Evolutionary conservation across 2,888 invertebrate genomes (phyloP), one percentile per base, ranked within the genome.

Genomic region (Rhagophthalmus giganteus): DNA sequence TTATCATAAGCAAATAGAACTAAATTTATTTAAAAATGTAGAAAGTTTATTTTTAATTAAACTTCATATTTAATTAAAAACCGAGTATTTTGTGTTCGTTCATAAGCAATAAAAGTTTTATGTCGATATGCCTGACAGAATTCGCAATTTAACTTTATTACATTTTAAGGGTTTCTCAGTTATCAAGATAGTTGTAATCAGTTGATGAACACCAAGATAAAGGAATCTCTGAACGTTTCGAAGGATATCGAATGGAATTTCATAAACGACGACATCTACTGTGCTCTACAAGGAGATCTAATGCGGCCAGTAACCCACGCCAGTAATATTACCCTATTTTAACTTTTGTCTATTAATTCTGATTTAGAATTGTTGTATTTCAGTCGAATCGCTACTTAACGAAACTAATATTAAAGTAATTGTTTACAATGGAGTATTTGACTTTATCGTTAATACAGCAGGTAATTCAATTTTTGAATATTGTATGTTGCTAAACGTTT

Each of bases 161-260:
- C 46, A 46, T 46, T 46, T 46, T 55, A 49, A 66, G 66, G 56
- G 47, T 59, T 65, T 50, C 57, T 67, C 31, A 63, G 53, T 40
- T 62, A 64, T 54, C 60, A 65, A 39, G 60, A 62, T 37, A 51
- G 54, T 30, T 65, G 63, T 9, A 56, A 78, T 32, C 62, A 67
- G 0, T 71, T 91, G 39, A 92, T 93, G 92, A 87, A 86, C 63
- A 83, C 81, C 0, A 71, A 75, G 25, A 88, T 92, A 3, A 84
- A 82, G 56, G 60, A 79, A 51, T 83, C 84, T 37, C 77, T 93
- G 1, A 73, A 76, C 1, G 84, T 91, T 27, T 84, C 88, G 0
- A 73, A 74, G 0, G 74, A 82, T 37, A 82, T 88, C 6, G 74
- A 69, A 2, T 92, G 90, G 86, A 86, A 84, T 46, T 78, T 78